These are phyloP conservation scores for Dendrocopos noguchii DNA, from an alignment of 2,113 vertebrate genomes.

Conservation along the genomic window DNA sequence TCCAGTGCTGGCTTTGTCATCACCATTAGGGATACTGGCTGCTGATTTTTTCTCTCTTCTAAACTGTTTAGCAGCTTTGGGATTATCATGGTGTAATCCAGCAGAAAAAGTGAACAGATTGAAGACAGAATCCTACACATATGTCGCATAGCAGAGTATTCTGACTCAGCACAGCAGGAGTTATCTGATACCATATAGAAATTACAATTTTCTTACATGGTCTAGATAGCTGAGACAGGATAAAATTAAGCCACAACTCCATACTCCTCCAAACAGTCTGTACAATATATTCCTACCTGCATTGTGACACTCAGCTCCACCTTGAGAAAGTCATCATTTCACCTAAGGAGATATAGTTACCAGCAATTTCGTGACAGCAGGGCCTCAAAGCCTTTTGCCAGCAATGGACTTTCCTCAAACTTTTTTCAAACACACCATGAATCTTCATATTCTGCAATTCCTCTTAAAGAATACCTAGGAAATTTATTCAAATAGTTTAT, in stretches of 20 bases:
- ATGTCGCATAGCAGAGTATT: slow-evolving; percentile 36
- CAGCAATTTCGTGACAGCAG: not conserved
- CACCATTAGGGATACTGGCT: not conserved
- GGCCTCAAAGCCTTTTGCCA: not conserved
- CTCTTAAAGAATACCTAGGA: not conserved
- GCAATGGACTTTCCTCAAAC: not conserved
- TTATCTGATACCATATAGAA: slow-evolving; percentile 2
- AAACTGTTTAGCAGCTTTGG: not conserved
- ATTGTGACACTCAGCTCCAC: not conserved
- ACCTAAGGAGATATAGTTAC: not conserved
- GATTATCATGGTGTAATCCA: not conserved
- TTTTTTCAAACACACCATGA: not conserved
- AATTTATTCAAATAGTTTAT: not conserved
- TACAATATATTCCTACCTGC: not conserved
- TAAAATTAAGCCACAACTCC: not conserved
- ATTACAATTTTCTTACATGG: slow-evolving; percentile 25
- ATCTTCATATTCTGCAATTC: not conserved
- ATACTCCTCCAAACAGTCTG: not conserved
- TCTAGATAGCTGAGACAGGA: not conserved
- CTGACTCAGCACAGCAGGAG: slow-evolving; percentile 58
- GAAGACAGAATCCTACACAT: slow-evolving; percentile 50
- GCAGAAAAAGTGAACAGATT: slow-evolving; percentile 34
- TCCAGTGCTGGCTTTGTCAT: not conserved
- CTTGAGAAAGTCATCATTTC: not conserved
- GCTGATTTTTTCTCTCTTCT: not conserved